Base-by-base conservation (phyloP, 2,888 invertebrate species). In the Thecophora atra region DNA sequence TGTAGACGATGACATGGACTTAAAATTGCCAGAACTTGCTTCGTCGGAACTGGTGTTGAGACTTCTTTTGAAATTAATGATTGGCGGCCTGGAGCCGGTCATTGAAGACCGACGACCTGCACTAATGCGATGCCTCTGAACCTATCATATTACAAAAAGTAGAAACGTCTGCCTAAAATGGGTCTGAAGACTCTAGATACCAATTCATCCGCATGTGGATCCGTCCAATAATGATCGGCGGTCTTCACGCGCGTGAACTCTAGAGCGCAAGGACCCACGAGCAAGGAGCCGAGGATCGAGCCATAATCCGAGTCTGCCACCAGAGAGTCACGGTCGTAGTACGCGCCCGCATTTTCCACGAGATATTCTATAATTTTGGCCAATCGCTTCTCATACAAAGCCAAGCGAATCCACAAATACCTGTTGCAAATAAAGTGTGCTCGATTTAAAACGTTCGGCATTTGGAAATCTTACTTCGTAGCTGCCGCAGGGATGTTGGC, bases 131-230 rank as follows among this genome's bases (percentile, higher is more conserved):
- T 86, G 86, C 0, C 86, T 81, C 73, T 86, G 70, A 89, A 91
- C 91, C 91, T 81, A 44, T 1, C 17, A 58, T n/a, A 15, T 11
- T 28, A 51, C 13, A 0, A 11, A 11, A 51, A 6, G n/a, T n/a
- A 42, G 44, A 65, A n/a, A 5, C 15, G 26, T 8, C 7, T 15
- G 6, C 30, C 52, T 17, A 52, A 6, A 44, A 44, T n/a, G 44
- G 44, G 7, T 44, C 13, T 7, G 44, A 44, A 13, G 44, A 11
- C 44, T 30, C 8, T 17, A 62, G 28, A 73, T 72, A 92, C 95
- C 85, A 98, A 87, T 87, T 98, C 98, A 86, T 97, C 97, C 3
- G 98, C 97, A 26, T 97, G 96, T 6, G 97, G 96, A 88, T 98
- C 97, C 0, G 94, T 93, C 95, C 95, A 97, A 81, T 93, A 95